Evolutionary conservation across 2,113 vertebrate species (phyloP), one percentile per base, ranked within the genome.

Genomic region (Calcarius ornatus): DNA sequence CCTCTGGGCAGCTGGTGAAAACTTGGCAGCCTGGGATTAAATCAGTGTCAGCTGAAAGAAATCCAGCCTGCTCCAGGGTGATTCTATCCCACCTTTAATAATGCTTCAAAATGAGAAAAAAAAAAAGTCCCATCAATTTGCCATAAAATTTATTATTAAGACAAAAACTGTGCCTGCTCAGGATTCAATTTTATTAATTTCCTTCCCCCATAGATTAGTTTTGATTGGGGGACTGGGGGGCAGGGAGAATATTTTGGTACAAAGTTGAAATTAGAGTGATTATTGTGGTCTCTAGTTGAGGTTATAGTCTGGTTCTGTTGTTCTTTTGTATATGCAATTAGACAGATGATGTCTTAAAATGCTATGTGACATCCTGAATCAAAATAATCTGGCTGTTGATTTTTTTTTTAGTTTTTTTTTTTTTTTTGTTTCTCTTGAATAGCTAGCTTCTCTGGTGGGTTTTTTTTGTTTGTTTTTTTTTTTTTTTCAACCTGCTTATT

Each of bases 141-240:
- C 51, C 35, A 28, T 82, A 60, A 50, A 54, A 71, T 33, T 72
- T 64, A 3, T 33, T 54, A 15, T 28, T 50, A 38, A 73, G 48
- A 60, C 21, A 75, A 61, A 87, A 89, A 1, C 3, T 4, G 0
- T 65, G 38, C 28, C 35, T 71, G 27, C 10, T 43, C 8, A 48
- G 35, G 57, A 56, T 75, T 37, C 20, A 43, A 2, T 57, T 88
- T 47, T 72, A 6, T n/a, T 90, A 1, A 4, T 20, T 37, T 51
- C 11, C 17, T 19, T 18, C 20, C 14, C 15, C 14, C 3, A 4
- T 10, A 53, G 17, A 33, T 33, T 28, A 25, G 5, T 76, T 88
- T 40, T 40, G 21, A 33, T 35, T 43, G 16, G 3, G 3, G 3
- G 6, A 8, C 1, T 43, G 21, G 11, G 21, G 14, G 5, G 10